Evolutionary conservation across 2,888 invertebrate species (phyloP).

Genomic region (Monopis laevigella): DNA sequence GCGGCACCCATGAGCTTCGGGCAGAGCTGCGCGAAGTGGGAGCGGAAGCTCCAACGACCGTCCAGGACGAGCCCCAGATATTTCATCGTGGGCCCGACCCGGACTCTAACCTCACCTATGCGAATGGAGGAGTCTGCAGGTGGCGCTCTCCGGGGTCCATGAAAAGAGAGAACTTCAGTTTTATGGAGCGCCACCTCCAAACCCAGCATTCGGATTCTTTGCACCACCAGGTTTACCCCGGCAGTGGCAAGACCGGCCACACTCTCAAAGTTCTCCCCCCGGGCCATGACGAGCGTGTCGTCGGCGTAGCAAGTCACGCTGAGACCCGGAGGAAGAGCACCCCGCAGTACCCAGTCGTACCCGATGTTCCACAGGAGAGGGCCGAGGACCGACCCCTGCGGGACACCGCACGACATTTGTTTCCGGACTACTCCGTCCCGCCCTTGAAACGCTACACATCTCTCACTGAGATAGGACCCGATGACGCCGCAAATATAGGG

Average conservation of each 20-base stretch:
- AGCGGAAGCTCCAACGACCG: conserved; percentile 14
- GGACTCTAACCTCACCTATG: conserved; percentile 7
- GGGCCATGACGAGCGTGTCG: conserved; percentile 16
- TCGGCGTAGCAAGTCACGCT: conserved; percentile 16
- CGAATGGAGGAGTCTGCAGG: background rate
- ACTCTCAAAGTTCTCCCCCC: conserved; percentile 1
- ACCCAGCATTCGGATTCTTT: background rate
- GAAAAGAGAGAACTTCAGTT: background rate
- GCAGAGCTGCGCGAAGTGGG: conserved; percentile 13
- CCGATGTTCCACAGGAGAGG: conserved; percentile 16
- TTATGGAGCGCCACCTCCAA: background rate
- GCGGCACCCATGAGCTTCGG: background rate
- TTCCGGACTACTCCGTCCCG: background rate
- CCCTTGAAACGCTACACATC: background rate
- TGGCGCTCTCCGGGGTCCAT: background rate
- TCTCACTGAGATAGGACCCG: conserved; percentile 12
- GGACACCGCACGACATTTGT: conserved; percentile 14
- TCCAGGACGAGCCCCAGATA: conserved; percentile 18
- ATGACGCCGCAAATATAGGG: conserved; percentile 16
- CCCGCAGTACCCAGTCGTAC: conserved; percentile 14
- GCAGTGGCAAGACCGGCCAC: background rate
- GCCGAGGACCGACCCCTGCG: conserved; percentile 18
- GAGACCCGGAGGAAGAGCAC: background rate
- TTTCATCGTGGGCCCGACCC: conserved; percentile 12
- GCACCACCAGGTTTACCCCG: background rate